Evolutionary conservation across 2,888 invertebrate species (phyloP).

Genomic region (Operophtera brumata): DNA sequence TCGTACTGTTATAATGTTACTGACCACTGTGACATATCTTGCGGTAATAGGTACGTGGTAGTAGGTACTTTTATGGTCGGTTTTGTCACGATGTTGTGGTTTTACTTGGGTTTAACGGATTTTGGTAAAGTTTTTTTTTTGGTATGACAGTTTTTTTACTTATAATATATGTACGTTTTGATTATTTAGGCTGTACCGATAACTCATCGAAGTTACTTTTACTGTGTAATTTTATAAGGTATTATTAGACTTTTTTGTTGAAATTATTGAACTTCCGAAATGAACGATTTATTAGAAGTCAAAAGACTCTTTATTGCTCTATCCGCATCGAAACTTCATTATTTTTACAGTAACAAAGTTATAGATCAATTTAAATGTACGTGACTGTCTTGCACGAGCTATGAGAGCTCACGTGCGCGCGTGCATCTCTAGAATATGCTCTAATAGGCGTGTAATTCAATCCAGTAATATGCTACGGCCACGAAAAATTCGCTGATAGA

Average conservation of each 20-base stretch:
- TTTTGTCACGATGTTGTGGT: slow-evolving; percentile 33
- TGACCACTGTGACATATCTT: slow-evolving; percentile 44
- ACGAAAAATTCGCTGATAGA: slow-evolving; percentile 31
- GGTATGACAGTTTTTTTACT: neutral
- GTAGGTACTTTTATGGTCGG: slow-evolving; percentile 25
- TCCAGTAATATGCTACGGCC: slow-evolving; percentile 37
- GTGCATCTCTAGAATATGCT: slow-evolving; percentile 50
- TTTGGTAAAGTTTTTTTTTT: neutral
- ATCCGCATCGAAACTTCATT: slow-evolving; percentile 33
- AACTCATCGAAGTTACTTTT: neutral
- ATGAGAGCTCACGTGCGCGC: slow-evolving; percentile 27
- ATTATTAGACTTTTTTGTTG: neutral
- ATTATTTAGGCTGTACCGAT: no score
- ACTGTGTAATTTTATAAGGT: neutral
- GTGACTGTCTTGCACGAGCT: slow-evolving; percentile 38
- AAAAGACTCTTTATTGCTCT: slow-evolving; percentile 23
- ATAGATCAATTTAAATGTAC: slow-evolving; percentile 41
- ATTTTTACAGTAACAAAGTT: slow-evolving; percentile 38
- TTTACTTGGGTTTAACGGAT: slow-evolving; percentile 20
- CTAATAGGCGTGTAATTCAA: slow-evolving; percentile 66
- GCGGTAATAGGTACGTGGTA: slow-evolving; percentile 36
- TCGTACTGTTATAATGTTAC: slow-evolving; percentile 53
- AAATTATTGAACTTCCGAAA: slow-evolving; percentile 6
- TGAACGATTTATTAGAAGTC: slow-evolving; percentile 16
- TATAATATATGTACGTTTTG: neutral